Evolutionary conservation across 2,113 vertebrate species (phyloP).

Genomic region (Malurus alboscapulatus): DNA sequence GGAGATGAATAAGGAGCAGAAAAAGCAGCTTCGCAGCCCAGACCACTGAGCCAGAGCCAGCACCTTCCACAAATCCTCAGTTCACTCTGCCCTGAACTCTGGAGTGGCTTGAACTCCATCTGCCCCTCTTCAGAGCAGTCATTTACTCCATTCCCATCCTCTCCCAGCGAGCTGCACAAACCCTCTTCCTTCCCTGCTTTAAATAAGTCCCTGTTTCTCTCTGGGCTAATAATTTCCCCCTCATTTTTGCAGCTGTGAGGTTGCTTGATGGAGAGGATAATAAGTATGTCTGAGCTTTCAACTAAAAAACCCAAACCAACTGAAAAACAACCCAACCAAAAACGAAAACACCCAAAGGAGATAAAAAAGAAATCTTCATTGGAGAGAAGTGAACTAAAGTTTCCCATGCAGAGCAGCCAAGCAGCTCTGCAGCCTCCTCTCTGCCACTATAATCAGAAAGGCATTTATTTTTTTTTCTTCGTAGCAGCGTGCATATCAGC

Average conservation of each 20-base stretch:
- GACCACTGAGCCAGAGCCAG: fast-evolving
- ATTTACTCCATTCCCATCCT: not conserved
- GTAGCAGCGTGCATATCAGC: slow-evolving; percentile 35
- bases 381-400: slow-evolving; percentile 1
- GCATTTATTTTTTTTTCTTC: slow-evolving; percentile 27
- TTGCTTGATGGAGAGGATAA: not conserved
- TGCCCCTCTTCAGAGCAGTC: not conserved
- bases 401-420: not conserved
- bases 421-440: not conserved
- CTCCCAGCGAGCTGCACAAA: not conserved
- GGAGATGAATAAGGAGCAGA: not conserved
- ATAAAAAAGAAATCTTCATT: slow-evolving; percentile 20
- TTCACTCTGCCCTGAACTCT: not conserved
- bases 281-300: not conserved
- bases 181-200: not conserved
- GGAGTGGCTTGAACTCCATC: not conserved
- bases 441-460: slow-evolving; percentile 35
- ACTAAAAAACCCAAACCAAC: not conserved
- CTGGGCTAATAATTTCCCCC: not conserved
- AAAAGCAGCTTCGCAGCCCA: not conserved
- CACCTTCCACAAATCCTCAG: not conserved
- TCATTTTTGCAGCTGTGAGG: not conserved
- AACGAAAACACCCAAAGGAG: not conserved
- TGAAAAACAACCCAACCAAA: not conserved
- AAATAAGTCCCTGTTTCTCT: not conserved